These are phyloP conservation scores for Dendronephthya gigantea DNA, from an alignment of 64 coral and sea anemone species.

Conservation along the genomic window DNA sequence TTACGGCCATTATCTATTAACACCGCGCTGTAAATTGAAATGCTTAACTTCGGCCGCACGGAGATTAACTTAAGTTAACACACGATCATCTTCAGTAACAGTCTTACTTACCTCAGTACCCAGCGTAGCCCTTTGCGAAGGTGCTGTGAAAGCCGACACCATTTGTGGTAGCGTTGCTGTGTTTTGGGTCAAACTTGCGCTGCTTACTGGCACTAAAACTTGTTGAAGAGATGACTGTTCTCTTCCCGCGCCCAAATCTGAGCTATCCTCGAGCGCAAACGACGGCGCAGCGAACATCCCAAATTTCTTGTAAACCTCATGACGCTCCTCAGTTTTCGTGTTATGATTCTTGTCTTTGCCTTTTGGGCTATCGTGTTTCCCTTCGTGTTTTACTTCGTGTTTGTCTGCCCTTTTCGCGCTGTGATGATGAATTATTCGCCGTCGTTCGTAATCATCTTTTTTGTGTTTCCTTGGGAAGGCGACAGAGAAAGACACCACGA, in stretches of 20 bases:
- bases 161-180: background rate
- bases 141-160: background rate
- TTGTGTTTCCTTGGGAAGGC: background rate
- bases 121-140: background rate
- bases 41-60: background rate
- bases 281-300: background rate
- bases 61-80: too few relatives aligned
- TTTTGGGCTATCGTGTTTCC: background rate
- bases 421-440: background rate
- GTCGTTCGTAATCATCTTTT: background rate
- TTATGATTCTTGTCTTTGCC: too few relatives aligned
- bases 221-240: background rate
- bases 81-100: background rate
- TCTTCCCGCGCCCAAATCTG: background rate
- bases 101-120: background rate
- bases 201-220: background rate
- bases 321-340: background rate
- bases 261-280: background rate
- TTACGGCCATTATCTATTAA: too few relatives aligned
- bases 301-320: slow-evolving; percentile 10
- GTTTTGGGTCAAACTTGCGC: background rate
- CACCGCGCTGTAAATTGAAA: too few relatives aligned
- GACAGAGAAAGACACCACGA: background rate
- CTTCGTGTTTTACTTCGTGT: background rate
- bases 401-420: background rate